Conservation (phyloP, 2,888 invertebrate species). For the Mesorhabditis belari region DNA sequence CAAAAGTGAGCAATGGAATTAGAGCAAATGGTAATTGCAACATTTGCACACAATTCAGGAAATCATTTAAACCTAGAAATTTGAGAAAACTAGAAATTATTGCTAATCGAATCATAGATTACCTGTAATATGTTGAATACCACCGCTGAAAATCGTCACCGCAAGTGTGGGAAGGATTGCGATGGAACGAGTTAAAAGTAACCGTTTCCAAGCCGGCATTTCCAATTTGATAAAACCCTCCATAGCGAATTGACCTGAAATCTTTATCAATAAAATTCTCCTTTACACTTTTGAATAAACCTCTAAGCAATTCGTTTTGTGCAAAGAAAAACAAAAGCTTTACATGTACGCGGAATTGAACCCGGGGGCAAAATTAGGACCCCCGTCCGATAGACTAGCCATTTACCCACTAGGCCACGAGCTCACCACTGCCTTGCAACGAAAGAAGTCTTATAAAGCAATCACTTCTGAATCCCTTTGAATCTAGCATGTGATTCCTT, state of each 20-base stretch:
- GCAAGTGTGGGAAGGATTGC: constrained; percentile 66
- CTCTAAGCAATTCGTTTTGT: too few species aligned
- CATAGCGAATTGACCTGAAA: constrained; percentile 62
- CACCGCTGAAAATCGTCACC: constrained; percentile 52
- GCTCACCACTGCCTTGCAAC: constrained; percentile 53
- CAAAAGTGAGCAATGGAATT: constrained; percentile 68
- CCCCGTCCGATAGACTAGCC: too few species aligned
- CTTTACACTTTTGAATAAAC: too few species aligned
- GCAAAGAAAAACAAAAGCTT: too few species aligned
- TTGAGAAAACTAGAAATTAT: background rate
- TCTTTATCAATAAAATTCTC: too few species aligned
- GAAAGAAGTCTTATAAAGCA: background rate
- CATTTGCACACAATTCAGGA: constrained; percentile 75
- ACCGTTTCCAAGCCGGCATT: constrained; percentile 79
- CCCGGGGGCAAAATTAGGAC: too few species aligned
- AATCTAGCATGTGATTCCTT: too few species aligned
- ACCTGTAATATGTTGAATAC: constrained; percentile 47
- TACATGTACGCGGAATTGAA: too few species aligned
- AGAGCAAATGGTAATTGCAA: constrained; percentile 67
- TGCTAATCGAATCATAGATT: background rate
- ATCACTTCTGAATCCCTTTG: too few species aligned
- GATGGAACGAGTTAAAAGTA: constrained; percentile 70
- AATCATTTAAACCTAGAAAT: constrained; percentile 67
- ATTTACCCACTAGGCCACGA: too few species aligned
- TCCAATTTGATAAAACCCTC: constrained; percentile 74